A percentile compares a stretch with the other conserved stretches of the same genome.
phyloP scores from a whole-genome alignment of 2,888 invertebrate species.

The Pherbina coryleti region DNA sequence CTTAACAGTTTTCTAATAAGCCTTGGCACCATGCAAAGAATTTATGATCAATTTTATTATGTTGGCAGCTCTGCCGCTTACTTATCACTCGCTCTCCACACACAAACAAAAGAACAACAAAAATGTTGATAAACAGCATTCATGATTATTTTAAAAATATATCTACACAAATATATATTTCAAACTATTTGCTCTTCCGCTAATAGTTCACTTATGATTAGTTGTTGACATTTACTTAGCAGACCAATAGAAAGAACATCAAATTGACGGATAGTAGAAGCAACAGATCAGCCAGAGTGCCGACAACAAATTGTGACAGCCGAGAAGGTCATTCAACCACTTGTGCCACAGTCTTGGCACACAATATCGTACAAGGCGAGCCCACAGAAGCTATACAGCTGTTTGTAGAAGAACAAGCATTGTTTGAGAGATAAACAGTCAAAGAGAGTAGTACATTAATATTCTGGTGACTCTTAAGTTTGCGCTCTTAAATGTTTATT shows the following conservation, averaged over 20 bases:
- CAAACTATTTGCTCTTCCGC: not conserved
- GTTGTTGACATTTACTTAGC: slow-evolving; percentile 12
- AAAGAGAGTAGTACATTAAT: not conserved
- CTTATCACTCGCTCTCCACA: not conserved
- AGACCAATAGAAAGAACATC: not conserved
- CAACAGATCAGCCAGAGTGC: not conserved
- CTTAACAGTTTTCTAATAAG: too few relatives aligned
- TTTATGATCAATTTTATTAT: too few relatives aligned
- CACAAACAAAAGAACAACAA: not conserved
- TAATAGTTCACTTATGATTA: not conserved
- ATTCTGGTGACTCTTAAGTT: not conserved
- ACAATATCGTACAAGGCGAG: not conserved
- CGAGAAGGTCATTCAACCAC: slow-evolving; percentile 31
- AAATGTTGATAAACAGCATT: too few relatives aligned
- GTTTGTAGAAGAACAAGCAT: not conserved
- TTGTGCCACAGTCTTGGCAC: not conserved
- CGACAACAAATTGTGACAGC: not conserved
- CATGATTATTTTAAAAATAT: not conserved
- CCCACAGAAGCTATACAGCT: not conserved
- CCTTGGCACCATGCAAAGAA: too few relatives aligned
- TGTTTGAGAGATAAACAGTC: not conserved
- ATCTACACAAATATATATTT: not conserved
- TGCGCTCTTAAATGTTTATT: too few relatives aligned
- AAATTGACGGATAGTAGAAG: not conserved
- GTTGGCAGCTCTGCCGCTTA: too few relatives aligned